Evolutionary conservation across 2,888 invertebrate species (phyloP).

Genomic region (Drosophila phalerata): DNA sequence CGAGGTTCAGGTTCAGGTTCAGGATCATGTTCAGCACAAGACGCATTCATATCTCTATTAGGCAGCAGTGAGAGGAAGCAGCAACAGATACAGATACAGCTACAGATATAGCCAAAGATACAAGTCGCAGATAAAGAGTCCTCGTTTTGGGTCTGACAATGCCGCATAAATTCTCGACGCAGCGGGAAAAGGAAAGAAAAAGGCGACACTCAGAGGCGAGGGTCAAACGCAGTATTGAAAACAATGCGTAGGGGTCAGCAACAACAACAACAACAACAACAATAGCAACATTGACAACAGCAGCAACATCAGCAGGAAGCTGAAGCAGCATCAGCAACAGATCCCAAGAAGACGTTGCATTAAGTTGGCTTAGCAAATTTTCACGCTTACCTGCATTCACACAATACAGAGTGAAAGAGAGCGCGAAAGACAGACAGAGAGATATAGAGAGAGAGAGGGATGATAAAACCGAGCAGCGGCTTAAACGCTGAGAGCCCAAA

Average conservation of each 20-base stretch:
- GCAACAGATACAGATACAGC: constrained; percentile 31
- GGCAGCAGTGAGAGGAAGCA: constrained; percentile 26
- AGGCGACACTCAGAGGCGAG: constrained; percentile 13
- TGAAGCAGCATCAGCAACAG: constrained; percentile 22
- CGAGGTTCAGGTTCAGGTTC: constrained; percentile 22
- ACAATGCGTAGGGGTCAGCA: constrained; percentile 69
- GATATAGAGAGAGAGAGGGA: background rate
- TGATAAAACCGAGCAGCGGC: constrained; percentile 39
- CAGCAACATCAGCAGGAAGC: constrained; percentile 45
- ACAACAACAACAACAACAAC: constrained; percentile 49
- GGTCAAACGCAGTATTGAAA: constrained; percentile 35
- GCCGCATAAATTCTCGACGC: constrained; percentile 55
- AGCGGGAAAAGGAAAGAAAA: constrained; percentile 35
- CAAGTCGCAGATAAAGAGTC: constrained; percentile 43
- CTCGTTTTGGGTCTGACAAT: constrained; percentile 32
- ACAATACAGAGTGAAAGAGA: constrained; percentile 31
- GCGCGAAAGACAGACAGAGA: background rate
- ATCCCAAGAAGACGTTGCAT: constrained; percentile 70
- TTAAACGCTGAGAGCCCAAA: constrained; percentile 55
- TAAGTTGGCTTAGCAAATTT: constrained; percentile 80
- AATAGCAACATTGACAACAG: constrained; percentile 51
- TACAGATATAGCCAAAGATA: constrained; percentile 21
- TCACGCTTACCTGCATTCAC: constrained; percentile 77
- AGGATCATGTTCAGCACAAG: constrained; percentile 3
- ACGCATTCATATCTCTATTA: constrained; percentile 70